Evolutionary conservation across 1,140 invertebrate genomes (phyloP).

Genomic region (Bombus sibiricus): DNA sequence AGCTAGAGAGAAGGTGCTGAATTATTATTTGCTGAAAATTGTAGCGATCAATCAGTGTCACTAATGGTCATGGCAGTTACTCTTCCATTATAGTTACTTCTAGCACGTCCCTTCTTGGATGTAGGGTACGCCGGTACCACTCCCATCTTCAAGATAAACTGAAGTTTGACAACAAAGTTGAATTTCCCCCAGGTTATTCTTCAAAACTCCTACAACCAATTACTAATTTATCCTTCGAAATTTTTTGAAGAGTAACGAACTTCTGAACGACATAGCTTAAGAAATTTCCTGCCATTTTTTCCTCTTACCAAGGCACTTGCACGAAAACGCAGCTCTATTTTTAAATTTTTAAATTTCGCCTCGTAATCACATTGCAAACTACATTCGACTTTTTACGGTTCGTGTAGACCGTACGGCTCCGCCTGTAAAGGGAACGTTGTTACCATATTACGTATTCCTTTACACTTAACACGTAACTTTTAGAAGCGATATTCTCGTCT

Average conservation of each 20-base stretch:
- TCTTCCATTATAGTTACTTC: background rate
- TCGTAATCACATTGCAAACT: background rate
- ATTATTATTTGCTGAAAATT: background rate
- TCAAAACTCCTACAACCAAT: background rate
- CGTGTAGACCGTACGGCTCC: too few relatives aligned
- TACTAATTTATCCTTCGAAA: background rate
- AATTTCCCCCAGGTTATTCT: background rate
- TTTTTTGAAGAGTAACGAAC: background rate
- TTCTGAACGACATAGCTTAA: background rate
- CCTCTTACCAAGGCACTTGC: rapidly evolving
- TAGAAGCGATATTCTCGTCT: background rate
- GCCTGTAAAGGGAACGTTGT: too few relatives aligned
- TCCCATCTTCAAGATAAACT: background rate
- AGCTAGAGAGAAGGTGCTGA: too few relatives aligned
- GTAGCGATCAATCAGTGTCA: background rate
- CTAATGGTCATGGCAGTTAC: background rate
- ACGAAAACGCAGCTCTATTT: background rate
- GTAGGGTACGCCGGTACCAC: background rate
- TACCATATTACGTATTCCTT: too few relatives aligned
- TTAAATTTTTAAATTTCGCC: background rate
- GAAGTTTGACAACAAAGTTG: slow-evolving; percentile 4
- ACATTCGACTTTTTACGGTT: background rate
- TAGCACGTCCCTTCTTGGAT: background rate
- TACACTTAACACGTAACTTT: background rate
- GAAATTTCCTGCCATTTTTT: background rate